Percentiles rank a stretch among this genome's conserved stretches.
Evolutionary conservation across 1,140 invertebrate genomes (phyloP).

Genomic region (Pachyrhynchus sulphureomaculatus): DNA sequence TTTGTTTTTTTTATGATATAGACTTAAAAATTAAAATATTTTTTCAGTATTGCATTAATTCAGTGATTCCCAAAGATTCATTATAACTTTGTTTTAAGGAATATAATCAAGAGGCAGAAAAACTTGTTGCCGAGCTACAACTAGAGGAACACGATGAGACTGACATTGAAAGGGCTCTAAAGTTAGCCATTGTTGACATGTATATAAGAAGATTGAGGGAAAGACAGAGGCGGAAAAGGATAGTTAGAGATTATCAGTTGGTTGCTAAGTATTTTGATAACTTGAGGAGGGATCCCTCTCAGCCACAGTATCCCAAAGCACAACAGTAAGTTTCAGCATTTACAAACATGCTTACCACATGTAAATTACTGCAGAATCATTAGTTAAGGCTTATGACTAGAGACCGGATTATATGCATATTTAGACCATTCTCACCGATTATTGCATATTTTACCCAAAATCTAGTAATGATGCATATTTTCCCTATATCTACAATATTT

Average conservation of each 20-base stretch:
- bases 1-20: neutral
- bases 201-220: slow-evolving; percentile 84
- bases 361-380: no score
- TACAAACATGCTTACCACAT: neutral
- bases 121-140: slow-evolving; percentile 79
- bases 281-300: slow-evolving; percentile 59
- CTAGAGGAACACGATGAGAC: slow-evolving; percentile 79
- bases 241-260: slow-evolving; percentile 84
- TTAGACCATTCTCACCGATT: no score
- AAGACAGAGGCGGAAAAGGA: slow-evolving; percentile 80
- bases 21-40: neutral
- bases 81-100: slow-evolving; percentile 73
- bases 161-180: slow-evolving; percentile 81
- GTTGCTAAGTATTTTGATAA: slow-evolving; percentile 76
- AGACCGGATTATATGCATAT: no score
- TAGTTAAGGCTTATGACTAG: no score
- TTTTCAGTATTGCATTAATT: slow-evolving; percentile 12
- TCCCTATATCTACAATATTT: no score
- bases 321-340: slow-evolving; percentile 61
- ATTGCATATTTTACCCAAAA: no score
- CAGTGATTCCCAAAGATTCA: no score
- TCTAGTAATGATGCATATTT: no score
- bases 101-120: slow-evolving; percentile 90
- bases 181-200: slow-evolving; percentile 83
- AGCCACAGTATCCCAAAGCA: slow-evolving; percentile 69